Percentiles rank a stretch among this genome's conserved stretches.
phyloP scores from a whole-genome alignment of 2,113 vertebrate species.

The Leptocoma aspasia region DNA sequence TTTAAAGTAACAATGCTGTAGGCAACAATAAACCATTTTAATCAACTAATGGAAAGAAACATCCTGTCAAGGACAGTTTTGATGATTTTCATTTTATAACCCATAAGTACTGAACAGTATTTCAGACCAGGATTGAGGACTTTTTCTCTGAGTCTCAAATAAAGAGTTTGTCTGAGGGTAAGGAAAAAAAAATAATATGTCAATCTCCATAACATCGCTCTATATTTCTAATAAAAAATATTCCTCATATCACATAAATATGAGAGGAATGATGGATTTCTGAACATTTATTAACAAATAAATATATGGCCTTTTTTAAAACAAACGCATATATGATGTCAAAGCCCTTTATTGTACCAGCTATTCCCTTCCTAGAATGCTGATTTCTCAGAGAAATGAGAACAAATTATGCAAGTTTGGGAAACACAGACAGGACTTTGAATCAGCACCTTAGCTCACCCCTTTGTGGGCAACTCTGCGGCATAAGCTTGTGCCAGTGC shows the following conservation, averaged over 20 bases:
- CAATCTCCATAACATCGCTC: neutral
- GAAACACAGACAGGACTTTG: neutral
- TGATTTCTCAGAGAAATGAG: neutral
- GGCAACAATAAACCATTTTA: conserved; percentile 46
- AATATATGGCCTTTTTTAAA: neutral
- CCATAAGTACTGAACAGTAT: neutral
- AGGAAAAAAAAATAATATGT: neutral
- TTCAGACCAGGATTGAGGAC: neutral
- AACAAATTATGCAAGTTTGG: neutral
- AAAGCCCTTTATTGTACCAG: neutral
- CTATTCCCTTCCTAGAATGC: neutral
- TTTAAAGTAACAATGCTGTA: neutral
- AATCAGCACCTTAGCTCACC: neutral
- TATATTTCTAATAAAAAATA: neutral
- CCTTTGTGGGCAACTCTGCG: neutral
- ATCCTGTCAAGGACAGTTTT: conserved; percentile 3
- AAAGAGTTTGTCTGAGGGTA: neutral
- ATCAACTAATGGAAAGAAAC: conserved; percentile 36
- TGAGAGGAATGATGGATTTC: neutral
- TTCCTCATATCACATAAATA: neutral
- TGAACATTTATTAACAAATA: neutral
- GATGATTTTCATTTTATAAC: conserved; percentile 6
- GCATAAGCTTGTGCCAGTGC: neutral
- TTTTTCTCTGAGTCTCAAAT: neutral
- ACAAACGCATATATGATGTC: neutral